A percentile compares a stretch with the other conserved stretches of the same genome.
Evolutionary conservation across 2,797 vertebrate species (phyloP).

Genomic region (Synanceia verrucosa): DNA sequence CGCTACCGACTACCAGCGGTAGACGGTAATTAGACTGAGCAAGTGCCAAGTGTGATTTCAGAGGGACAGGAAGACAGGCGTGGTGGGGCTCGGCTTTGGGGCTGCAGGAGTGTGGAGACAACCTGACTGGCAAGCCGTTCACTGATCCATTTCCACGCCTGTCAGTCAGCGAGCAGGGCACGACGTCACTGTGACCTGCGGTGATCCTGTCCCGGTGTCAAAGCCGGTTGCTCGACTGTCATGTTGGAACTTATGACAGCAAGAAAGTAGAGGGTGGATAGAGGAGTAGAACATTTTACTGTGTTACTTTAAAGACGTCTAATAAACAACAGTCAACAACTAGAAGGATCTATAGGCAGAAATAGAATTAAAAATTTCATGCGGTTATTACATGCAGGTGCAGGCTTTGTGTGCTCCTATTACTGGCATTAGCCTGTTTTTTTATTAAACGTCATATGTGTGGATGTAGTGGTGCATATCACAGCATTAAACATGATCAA

Average conservation of each 20-base stretch:
- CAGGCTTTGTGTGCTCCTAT: too few relatives aligned
- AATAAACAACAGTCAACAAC: too few relatives aligned
- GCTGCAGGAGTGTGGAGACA: conserved; percentile 2
- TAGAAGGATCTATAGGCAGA: too few relatives aligned
- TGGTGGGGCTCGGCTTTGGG: not conserved
- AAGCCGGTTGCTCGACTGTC: not conserved
- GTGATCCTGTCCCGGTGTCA: conserved; percentile 5
- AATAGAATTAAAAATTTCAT: too few relatives aligned
- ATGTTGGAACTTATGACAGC: not conserved
- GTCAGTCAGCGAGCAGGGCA: conserved; percentile 35
- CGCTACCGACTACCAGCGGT: not conserved
- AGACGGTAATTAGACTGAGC: conserved; percentile 62
- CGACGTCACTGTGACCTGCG: conserved; percentile 28
- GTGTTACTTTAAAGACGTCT: not conserved
- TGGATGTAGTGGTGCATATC: too few relatives aligned
- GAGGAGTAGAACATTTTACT: not conserved
- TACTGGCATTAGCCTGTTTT: too few relatives aligned
- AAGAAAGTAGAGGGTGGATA: not conserved
- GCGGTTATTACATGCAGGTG: too few relatives aligned
- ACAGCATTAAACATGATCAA: too few relatives aligned
- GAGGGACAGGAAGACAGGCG: conserved; percentile 27
- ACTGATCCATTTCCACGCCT: conserved; percentile 43
- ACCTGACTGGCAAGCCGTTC: conserved; percentile 44
- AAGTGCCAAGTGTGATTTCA: conserved; percentile 60
- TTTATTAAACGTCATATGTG: too few relatives aligned